Base-by-base conservation (phyloP, 2,113 vertebrate genomes). In the Microcebus jonahi region DNA sequence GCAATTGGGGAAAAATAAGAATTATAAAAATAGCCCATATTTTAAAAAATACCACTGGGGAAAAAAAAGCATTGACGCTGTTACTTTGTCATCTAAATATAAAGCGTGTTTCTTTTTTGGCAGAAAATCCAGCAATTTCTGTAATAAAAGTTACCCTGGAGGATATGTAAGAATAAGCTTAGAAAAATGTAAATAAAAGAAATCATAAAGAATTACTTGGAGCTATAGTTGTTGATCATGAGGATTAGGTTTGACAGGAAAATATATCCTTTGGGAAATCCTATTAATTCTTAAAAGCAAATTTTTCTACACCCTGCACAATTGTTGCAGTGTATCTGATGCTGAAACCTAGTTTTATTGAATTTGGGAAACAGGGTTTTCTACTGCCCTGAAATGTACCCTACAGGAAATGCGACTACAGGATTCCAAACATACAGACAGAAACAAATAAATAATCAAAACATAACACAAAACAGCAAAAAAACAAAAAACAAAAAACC, bases 261-360 rank as follows among this genome's bases (percentile, higher is more conserved):
- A 97, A 97, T 97, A 88, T 42, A 63, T 93, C 95, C 91, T 98
- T 94, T 95, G 91, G 93, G 85, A 96, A 89, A 86, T 94, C 39
- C 84, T 97, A 97, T 94, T 98, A 98, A 98, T 97, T 96, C 95
- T 97, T 92, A 85, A 97, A 95, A 97, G 93, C 75, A 97, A 82
- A 92, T 96, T 95, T 96, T 53, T 12, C 85, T 61, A 5, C 27
- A 79, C 48, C 25, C 36, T n/a, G 10, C 63, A 53, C 39, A 34
- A 80, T 55, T 97, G 63, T 87, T 55, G 27, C 61, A 63, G 1
- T 65, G 39, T 23, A 17, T 88, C 0, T n/a, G 7, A 50, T 79
- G 45, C 84, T 57, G 92, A 31, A 97, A 8, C 10, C 8, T 83
- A 39, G 88, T 96, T 92, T 84, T 94, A 76, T 57, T 93, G 31